Base-by-base conservation (phyloP, 2,113 vertebrate species). In the Smithornis capensis region DNA sequence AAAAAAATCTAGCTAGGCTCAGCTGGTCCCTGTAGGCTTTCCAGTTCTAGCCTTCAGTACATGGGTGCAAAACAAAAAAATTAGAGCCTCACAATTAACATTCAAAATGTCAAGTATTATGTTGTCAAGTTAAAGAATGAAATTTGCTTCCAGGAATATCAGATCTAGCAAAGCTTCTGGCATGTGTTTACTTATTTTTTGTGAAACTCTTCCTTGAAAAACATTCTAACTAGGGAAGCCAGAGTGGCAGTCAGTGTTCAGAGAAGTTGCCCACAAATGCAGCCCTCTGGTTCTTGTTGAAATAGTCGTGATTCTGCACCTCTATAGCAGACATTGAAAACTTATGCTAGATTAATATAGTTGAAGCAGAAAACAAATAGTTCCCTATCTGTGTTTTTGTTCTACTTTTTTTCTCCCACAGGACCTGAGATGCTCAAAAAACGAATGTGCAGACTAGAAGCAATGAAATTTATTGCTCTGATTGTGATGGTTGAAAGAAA, bases 1-100 rank as follows among this genome's bases (percentile, higher is more conserved):
- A 89, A 97, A 95, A 96, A 96, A 96, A 91, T 35, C 76, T 27
- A 71, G 77, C 65, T 90, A 74, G 28, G 45, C 53, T 94, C n/a
- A 42, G 52, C 62, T 70, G 50, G 57, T 78, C 63, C 67, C 87
- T 55, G 52, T 82, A 89, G 63, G 71, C 78, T 94, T 96, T 95
- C 91, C 42, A 59, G 65, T 75, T 83, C 68, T 50, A 92, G 56
- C 55, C 68, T 70, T 92, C 53, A 49, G 73, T 38, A 42, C 57
- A 85, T 64, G 64, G 71, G 73, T 75, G 45, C 74, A 87, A 89
- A 94, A 65, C 33, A 65, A 59, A 80, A 92, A 85, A 90, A 38
- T 22, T 9, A 88, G 50, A 63, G 40, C 75, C 67, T 69, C 37
- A 28, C 52, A 68, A 33, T 89, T 83, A 96, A 76, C 80, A 60